A percentile compares a stretch with the other conserved stretches of the same genome.
Evolutionary conservation across 1,140 invertebrate species (phyloP).

Genomic region (Drosophila fuyamai): DNA sequence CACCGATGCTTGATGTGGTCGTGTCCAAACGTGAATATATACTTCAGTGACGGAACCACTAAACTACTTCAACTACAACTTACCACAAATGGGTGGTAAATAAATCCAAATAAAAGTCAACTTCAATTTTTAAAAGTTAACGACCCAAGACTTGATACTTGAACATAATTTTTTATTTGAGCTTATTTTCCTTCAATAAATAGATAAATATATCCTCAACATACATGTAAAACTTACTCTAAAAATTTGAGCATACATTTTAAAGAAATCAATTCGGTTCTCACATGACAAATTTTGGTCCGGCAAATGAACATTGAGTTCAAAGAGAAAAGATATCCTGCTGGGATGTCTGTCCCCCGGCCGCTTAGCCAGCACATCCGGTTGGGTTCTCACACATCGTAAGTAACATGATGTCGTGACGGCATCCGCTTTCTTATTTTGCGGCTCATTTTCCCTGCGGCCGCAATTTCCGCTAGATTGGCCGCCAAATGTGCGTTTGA

Average conservation of each 20-base stretch:
- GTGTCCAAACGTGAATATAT: no score
- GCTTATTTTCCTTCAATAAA: no score
- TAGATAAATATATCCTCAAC: neutral
- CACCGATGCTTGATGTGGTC: constrained; percentile 85
- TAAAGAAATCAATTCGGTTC: constrained; percentile 4
- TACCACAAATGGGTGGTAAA: no score
- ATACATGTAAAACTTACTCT: neutral
- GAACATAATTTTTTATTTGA: no score
- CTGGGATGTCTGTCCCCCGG: neutral
- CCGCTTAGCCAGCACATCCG: constrained; percentile 25
- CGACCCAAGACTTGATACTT: no score
- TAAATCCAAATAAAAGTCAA: no score
- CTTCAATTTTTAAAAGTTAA: no score
- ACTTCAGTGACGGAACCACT: no score
- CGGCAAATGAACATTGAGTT: constrained; percentile 16
- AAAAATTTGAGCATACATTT: neutral
- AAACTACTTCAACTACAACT: no score
- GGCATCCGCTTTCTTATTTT: constrained; percentile 35
- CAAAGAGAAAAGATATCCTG: constrained; percentile 41
- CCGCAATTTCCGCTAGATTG: constrained; percentile 59
- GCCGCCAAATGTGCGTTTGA: constrained; percentile 46
- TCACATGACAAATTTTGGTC: constrained; percentile 13
- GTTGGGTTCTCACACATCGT: constrained; percentile 44
- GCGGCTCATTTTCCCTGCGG: constrained; percentile 28
- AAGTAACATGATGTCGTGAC: constrained; percentile 30